Evolutionary conservation across 2,797 vertebrate species (phyloP).

Genomic region (Crax fasciolata): DNA sequence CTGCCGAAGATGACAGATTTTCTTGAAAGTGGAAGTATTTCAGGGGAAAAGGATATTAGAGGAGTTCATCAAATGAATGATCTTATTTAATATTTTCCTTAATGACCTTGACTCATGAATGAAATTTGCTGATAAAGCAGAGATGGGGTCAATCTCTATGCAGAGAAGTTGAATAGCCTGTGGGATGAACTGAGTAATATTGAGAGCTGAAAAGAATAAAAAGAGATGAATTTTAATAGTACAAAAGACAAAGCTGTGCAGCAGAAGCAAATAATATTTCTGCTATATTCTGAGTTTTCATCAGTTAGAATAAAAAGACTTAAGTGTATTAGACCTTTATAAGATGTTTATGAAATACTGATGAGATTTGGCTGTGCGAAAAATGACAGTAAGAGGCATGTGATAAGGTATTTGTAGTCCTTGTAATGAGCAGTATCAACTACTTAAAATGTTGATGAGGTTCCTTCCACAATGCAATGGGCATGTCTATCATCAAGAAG

Average conservation of each 20-base stretch:
- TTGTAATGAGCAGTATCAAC: not conserved
- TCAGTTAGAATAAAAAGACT: slow-evolving; percentile 22
- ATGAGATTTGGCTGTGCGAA: slow-evolving; percentile 32
- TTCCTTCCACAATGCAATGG: not conserved
- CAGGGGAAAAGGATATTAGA: slow-evolving; percentile 49
- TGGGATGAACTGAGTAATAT: slow-evolving; percentile 36
- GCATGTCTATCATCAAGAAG: not conserved
- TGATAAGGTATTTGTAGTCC: not conserved
- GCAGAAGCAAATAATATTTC: slow-evolving; percentile 21
- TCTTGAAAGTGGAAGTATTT: slow-evolving; percentile 55
- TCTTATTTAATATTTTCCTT: slow-evolving; percentile 65
- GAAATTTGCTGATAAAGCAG: slow-evolving; percentile 63
- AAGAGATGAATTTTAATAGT: slow-evolving; percentile 35
- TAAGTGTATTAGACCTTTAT: slow-evolving; percentile 3
- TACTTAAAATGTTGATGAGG: not conserved
- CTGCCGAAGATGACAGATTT: not conserved
- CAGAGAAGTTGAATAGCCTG: slow-evolving; percentile 41
- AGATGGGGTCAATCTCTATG: slow-evolving; percentile 53
- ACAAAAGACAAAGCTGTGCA: slow-evolving; percentile 14
- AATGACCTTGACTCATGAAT: slow-evolving; percentile 21
- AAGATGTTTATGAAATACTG: slow-evolving; percentile 16
- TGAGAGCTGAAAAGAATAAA: slow-evolving; percentile 8
- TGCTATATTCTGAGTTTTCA: not conserved
- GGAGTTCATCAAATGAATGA: slow-evolving; percentile 59
- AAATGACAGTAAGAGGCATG: not conserved